Conservation (phyloP, 2,113 vertebrate genomes). For the Semnornis frantzii region DNA sequence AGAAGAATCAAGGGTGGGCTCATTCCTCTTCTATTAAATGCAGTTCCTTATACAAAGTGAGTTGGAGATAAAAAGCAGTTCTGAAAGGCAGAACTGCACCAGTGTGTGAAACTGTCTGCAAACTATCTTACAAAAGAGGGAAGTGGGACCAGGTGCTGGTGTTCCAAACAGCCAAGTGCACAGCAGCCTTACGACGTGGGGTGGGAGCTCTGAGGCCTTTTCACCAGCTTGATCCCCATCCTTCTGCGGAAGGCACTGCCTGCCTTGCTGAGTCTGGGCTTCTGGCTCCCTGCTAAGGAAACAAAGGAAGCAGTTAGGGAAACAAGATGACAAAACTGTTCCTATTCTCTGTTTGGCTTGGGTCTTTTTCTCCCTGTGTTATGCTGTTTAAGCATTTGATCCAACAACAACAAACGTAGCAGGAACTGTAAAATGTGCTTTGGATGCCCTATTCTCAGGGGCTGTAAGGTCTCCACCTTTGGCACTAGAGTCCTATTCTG, state of each 20-base stretch:
- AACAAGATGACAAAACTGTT: neutral
- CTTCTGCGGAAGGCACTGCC: neutral
- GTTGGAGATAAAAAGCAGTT: neutral
- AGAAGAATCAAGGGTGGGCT: neutral
- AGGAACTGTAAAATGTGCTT: neutral
- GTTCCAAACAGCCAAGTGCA: neutral
- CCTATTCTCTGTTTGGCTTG: neutral
- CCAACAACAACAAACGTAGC: neutral
- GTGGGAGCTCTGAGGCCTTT: neutral
- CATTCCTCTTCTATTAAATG: neutral
- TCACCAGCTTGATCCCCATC: conserved; percentile 31
- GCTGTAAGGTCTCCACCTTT: neutral
- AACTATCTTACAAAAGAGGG: conserved; percentile 13
- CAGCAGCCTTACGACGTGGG: neutral
- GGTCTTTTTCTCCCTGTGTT: neutral
- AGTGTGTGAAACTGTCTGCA: conserved; percentile 2
- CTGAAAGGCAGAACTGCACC: conserved; percentile 24
- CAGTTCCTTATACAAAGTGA: neutral
- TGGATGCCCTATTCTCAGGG: neutral
- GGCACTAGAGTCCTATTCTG: neutral
- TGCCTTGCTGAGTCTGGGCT: neutral
- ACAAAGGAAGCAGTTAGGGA: conserved; percentile 32
- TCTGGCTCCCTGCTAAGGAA: conserved; percentile 51
- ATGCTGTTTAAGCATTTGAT: neutral
- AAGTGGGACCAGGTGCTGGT: neutral